A percentile compares a stretch with the other conserved stretches of the same genome.
Conservation (phyloP, 2,797 vertebrate genomes). For the Typhlichthys subterraneus region DNA sequence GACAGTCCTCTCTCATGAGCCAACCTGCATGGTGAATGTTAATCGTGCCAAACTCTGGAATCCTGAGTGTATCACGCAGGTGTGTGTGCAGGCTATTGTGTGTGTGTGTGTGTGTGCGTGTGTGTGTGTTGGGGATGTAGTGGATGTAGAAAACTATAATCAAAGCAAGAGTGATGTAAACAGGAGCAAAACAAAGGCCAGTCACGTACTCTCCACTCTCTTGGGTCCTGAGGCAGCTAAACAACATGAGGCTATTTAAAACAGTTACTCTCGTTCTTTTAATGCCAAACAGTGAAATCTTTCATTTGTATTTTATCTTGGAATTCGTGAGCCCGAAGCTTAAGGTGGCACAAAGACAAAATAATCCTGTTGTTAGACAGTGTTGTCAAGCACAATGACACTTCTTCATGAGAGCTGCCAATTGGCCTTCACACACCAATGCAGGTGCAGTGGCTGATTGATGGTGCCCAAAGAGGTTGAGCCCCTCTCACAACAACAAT, state of each 20-base stretch:
- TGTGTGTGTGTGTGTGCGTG: slow-evolving; percentile 20
- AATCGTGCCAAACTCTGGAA: slow-evolving; percentile 46
- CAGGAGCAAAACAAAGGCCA: slow-evolving; percentile 10
- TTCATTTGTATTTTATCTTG: not conserved
- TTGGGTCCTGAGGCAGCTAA: slow-evolving; percentile 1
- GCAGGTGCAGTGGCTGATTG: slow-evolving; percentile 47
- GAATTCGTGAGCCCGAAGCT: slow-evolving; percentile 24
- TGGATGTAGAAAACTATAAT: not conserved
- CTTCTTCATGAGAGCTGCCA: slow-evolving; percentile 48
- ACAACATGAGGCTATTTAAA: not conserved
- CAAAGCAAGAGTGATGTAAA: slow-evolving; percentile 10
- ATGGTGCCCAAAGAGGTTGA: slow-evolving; percentile 39
- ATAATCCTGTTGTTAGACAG: slow-evolving; percentile 49
- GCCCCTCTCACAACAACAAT: not conserved
- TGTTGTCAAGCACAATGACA: slow-evolving; percentile 55
- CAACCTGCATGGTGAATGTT: slow-evolving; percentile 59
- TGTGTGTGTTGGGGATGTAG: not conserved
- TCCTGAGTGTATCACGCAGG: slow-evolving; percentile 20
- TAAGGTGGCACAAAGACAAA: slow-evolving; percentile 10
- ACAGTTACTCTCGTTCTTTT: not conserved
- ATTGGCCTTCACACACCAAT: slow-evolving; percentile 36
- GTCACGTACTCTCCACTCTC: not conserved
- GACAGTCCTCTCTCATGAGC: slow-evolving; percentile 47
- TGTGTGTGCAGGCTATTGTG: not conserved
- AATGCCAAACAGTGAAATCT: not conserved